Evolutionary conservation across 2,113 vertebrate species (phyloP).

Genomic region (Chaetura pelagica): DNA sequence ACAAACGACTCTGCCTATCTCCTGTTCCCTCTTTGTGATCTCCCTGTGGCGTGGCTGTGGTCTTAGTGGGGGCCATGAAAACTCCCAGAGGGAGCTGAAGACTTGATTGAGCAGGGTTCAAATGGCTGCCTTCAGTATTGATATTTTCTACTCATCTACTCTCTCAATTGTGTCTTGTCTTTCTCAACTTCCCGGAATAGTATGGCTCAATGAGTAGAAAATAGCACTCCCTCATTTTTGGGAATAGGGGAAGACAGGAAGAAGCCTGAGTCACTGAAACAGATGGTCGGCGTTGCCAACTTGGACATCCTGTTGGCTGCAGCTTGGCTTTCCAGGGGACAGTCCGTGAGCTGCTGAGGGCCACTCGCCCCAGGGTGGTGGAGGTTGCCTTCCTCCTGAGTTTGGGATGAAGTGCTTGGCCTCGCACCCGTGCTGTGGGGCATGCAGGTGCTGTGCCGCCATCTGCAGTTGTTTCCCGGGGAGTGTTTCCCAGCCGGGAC

Average conservation of each 20-base stretch:
- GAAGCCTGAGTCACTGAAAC: not conserved
- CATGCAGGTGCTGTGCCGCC: accelerated
- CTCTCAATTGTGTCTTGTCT: not conserved
- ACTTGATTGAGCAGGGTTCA: not conserved
- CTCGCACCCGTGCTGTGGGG: accelerated
- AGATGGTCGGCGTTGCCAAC: accelerated
- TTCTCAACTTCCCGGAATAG: slow-evolving; percentile 6
- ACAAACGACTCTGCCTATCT: not conserved
- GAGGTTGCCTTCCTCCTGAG: not conserved
- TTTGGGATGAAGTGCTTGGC: accelerated
- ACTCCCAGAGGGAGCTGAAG: not conserved
- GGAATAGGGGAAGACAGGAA: not conserved
- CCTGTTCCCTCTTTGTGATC: not conserved
- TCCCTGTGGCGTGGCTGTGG: not conserved
- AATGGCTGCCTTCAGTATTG: not conserved
- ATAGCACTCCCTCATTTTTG: slow-evolving; percentile 1
- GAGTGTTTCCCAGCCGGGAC: not conserved
- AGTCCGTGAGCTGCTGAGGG: not conserved
- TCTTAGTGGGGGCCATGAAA: not conserved
- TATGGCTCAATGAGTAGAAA: not conserved
- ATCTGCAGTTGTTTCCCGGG: accelerated
- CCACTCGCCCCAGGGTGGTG: accelerated
- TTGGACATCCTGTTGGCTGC: not conserved
- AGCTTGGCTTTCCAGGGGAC: not conserved
- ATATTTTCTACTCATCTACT: slow-evolving; percentile 10